Conservation (phyloP, 2,797 vertebrate species). For the Psittacula derbiana region DNA sequence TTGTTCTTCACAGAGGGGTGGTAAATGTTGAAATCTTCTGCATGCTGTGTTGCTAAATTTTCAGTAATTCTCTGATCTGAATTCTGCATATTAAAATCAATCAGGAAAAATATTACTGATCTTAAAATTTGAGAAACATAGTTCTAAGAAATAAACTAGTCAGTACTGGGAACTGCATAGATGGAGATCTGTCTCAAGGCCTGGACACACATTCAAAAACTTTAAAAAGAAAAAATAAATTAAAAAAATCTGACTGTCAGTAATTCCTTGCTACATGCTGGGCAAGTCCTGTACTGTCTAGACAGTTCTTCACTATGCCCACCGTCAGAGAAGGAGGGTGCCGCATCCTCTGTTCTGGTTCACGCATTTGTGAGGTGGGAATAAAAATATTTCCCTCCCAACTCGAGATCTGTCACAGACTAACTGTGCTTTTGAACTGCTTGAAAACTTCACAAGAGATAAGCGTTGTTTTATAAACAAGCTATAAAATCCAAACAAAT, state of each 20-base stretch:
- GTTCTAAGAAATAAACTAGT: not conserved
- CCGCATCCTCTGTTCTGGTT: not conserved
- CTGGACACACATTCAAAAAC: not conserved
- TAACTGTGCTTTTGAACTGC: slow-evolving; percentile 26
- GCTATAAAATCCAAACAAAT: slow-evolving; percentile 16
- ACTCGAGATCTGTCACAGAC: not conserved
- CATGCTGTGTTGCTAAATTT: not conserved
- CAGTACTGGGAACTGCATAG: not conserved
- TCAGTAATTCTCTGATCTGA: not conserved
- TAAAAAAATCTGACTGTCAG: not conserved
- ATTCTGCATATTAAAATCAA: not conserved
- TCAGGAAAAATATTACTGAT: not conserved
- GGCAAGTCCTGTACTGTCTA: not conserved
- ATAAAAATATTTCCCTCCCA: slow-evolving; percentile 8
- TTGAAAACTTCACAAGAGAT: slow-evolving; percentile 15
- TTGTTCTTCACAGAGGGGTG: not conserved
- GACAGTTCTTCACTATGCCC: not conserved
- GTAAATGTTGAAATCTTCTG: not conserved
- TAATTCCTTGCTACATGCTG: not conserved
- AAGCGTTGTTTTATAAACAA: slow-evolving; percentile 49
- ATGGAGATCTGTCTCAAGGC: not conserved
- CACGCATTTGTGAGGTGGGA: not conserved
- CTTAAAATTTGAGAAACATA: not conserved
- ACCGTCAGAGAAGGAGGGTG: not conserved
- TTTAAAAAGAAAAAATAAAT: not conserved